These are phyloP conservation scores for Azorinus chamasolen DNA, from an alignment of 2,888 invertebrate species.

Conservation along the genomic window DNA sequence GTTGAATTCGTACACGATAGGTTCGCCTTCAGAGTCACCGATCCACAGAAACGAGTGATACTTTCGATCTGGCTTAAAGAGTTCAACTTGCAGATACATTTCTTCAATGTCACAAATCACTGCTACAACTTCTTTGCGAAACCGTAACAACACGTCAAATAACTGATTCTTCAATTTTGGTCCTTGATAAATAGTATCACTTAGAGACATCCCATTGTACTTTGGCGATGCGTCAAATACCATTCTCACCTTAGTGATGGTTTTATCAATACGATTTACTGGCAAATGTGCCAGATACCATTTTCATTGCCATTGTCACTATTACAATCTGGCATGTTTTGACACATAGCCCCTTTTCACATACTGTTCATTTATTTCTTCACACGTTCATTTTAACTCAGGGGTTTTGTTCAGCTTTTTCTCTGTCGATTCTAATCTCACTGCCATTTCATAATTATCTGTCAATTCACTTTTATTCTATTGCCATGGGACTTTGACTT, in stretches of 20 bases:
- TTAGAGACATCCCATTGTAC: slow-evolving; percentile 38
- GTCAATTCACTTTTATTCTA: not conserved
- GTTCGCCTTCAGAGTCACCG: not conserved
- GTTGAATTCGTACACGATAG: slow-evolving; percentile 43
- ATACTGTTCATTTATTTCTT: slow-evolving; percentile 37
- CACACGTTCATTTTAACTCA: slow-evolving; percentile 25
- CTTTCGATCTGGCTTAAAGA: slow-evolving; percentile 11
- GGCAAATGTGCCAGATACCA: slow-evolving; percentile 56
- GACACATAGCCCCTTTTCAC: slow-evolving; percentile 43
- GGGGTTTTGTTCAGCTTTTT: slow-evolving; percentile 26
- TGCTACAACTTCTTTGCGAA: slow-evolving; percentile 40
- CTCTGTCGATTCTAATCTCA: slow-evolving; percentile 29
- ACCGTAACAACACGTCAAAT: slow-evolving; percentile 50
- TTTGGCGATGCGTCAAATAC: slow-evolving; percentile 61
- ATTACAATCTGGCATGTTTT: slow-evolving; percentile 9
- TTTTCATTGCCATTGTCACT: too few relatives aligned
- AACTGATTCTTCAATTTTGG: slow-evolving; percentile 59
- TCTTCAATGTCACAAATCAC: slow-evolving; percentile 48
- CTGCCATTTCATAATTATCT: not conserved
- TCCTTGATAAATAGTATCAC: slow-evolving; percentile 43
- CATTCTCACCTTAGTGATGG: slow-evolving; percentile 46
- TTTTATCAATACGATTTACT: slow-evolving; percentile 34
- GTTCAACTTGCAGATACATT: slow-evolving; percentile 34
- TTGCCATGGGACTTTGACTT: slow-evolving; percentile 33
- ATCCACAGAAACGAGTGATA: slow-evolving; percentile 42